Conservation (phyloP, 2,888 invertebrate genomes). For the Glaucopsyche alexis region DNA sequence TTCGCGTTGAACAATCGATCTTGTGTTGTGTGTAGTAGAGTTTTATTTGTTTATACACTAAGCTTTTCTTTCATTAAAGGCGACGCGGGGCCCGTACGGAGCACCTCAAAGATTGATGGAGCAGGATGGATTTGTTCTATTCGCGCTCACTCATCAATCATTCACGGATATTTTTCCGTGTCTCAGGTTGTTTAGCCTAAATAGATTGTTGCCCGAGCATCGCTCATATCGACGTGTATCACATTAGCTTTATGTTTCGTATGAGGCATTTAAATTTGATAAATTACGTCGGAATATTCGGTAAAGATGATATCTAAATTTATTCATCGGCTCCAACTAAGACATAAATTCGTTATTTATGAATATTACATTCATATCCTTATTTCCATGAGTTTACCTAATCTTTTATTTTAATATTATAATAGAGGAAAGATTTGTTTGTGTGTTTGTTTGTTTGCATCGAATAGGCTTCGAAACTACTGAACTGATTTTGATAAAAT, state of each 20-base stretch:
- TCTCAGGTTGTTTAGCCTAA: slow-evolving; percentile 76
- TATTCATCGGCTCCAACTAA: slow-evolving; percentile 6
- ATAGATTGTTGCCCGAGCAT: slow-evolving; percentile 72
- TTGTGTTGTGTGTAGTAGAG: slow-evolving; percentile 68
- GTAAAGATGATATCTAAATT: slow-evolving; percentile 6
- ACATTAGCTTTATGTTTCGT: slow-evolving; percentile 53
- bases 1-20: slow-evolving; percentile 56
- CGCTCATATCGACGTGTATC: slow-evolving; percentile 64
- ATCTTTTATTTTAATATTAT: too few relatives aligned
- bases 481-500: too few relatives aligned
- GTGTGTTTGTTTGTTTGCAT: too few relatives aligned
- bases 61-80: slow-evolving; percentile 78
- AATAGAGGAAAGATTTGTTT: too few relatives aligned
- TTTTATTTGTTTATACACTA: slow-evolving; percentile 75
- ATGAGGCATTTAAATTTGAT: slow-evolving; percentile 27
- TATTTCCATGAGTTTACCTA: background rate
- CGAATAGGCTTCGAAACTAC: too few relatives aligned
- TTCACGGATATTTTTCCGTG: slow-evolving; percentile 78
- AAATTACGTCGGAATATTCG: slow-evolving; percentile 20
- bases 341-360: background rate
- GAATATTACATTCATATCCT: slow-evolving; percentile 4
- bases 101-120: slow-evolving; percentile 71
- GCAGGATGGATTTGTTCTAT: slow-evolving; percentile 78
- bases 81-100: slow-evolving; percentile 64
- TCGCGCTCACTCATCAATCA: slow-evolving; percentile 77